Percentiles rank a stretch among this genome's conserved stretches.
Conservation (phyloP, 2,888 invertebrate genomes). For the Cheilosia urbana region DNA sequence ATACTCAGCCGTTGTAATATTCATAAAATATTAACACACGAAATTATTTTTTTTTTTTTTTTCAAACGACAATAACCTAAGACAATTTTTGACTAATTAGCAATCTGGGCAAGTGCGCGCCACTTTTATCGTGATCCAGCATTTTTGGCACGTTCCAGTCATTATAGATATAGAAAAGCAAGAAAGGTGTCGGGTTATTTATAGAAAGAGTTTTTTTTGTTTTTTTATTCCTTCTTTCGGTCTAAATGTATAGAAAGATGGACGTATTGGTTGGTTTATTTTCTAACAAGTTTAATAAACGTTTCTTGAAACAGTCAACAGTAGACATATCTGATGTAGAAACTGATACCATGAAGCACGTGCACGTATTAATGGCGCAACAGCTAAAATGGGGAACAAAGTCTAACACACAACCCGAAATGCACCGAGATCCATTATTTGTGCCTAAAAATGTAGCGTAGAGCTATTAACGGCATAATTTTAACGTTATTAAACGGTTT, state of each 20-base stretch:
- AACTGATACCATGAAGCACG: too few relatives aligned
- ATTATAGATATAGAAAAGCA: conserved; percentile 29
- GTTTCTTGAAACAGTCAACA: too few relatives aligned
- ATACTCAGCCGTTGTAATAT: conserved; percentile 19
- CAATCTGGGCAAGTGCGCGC: conserved; percentile 25
- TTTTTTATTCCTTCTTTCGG: background rate
- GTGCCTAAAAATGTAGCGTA: too few relatives aligned
- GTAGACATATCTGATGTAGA: too few relatives aligned
- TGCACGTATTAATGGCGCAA: too few relatives aligned
- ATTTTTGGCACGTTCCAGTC: conserved; percentile 64
- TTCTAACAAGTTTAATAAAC: too few relatives aligned
- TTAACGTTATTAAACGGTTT: too few relatives aligned
- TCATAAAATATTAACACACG: conserved; percentile 11
- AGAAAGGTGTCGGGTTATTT: conserved; percentile 56
- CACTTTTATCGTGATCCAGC: conserved; percentile 15
- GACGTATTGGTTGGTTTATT: too few relatives aligned
- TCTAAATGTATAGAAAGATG: background rate
- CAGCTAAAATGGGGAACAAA: too few relatives aligned
- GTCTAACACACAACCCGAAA: too few relatives aligned
- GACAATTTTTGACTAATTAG: conserved; percentile 56
- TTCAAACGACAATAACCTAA: conserved; percentile 54
- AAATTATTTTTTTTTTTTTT: conserved; percentile 9
- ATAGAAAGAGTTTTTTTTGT: conserved; percentile 18
- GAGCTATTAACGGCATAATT: too few relatives aligned
- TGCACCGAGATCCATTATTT: too few relatives aligned